These are phyloP conservation scores for Formica selysi DNA, from an alignment of 1,140 invertebrate species.

Conservation along the genomic window DNA sequence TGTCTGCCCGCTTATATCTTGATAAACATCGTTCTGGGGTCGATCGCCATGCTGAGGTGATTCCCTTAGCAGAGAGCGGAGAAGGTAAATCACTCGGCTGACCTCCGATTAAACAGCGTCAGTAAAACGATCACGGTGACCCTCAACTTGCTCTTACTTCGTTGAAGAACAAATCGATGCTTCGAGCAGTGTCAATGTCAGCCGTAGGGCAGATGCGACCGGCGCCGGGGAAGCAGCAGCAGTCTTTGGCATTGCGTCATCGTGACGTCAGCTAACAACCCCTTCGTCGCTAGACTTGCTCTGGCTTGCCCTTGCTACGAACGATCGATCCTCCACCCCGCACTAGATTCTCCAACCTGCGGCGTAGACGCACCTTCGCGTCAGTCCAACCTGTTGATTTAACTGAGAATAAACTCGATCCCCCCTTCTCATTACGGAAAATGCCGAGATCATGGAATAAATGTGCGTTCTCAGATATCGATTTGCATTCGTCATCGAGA, in stretches of 20 bases:
- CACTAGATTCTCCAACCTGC: slow-evolving; percentile 32
- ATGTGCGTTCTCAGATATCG: slow-evolving; percentile 42
- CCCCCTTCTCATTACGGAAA: slow-evolving; percentile 73
- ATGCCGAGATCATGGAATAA: slow-evolving; percentile 61
- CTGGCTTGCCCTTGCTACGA: slow-evolving; percentile 54
- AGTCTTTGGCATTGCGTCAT: slow-evolving; percentile 75
- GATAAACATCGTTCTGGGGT: slow-evolving; percentile 28
- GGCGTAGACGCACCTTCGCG: slow-evolving; percentile 44
- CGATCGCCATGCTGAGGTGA: slow-evolving; percentile 3
- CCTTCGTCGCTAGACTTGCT: slow-evolving; percentile 55
- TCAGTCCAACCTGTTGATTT: slow-evolving; percentile 79
- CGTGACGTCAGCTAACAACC: slow-evolving; percentile 76
- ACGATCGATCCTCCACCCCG: background rate
- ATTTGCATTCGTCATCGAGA: slow-evolving; percentile 33
- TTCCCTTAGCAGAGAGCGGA: slow-evolving; percentile 21
- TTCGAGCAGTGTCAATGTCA: slow-evolving; percentile 80
- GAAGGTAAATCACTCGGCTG: slow-evolving; percentile 70
- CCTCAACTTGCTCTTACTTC: slow-evolving; percentile 63
- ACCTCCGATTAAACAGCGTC: slow-evolving; percentile 67
- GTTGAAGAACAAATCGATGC: slow-evolving; percentile 74
- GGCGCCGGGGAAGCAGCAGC: slow-evolving; percentile 45
- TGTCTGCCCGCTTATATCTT: background rate
- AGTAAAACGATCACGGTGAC: slow-evolving; percentile 70
- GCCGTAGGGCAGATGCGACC: slow-evolving; percentile 72
- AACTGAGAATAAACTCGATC: slow-evolving; percentile 73